Evolutionary conservation across 1,140 invertebrate genomes (phyloP).

Genomic region (Sarcophaga peregrina): DNA sequence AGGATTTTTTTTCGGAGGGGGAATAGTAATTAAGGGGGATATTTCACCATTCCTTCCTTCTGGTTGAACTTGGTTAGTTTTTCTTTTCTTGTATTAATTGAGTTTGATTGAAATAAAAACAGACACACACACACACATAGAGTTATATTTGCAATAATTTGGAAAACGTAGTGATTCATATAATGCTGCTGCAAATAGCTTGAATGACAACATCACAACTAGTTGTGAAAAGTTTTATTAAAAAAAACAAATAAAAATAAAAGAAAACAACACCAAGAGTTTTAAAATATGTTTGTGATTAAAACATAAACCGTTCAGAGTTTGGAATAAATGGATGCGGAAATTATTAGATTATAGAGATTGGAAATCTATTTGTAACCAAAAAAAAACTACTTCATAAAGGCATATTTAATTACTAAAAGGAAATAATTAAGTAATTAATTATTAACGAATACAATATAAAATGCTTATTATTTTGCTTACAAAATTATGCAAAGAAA

Average conservation of each 20-base stretch:
- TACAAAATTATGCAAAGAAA: too few species aligned
- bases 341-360: neutral
- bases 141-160: slow-evolving; percentile 9
- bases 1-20: neutral
- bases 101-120: neutral
- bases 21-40: neutral
- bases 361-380: too few species aligned
- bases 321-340: neutral
- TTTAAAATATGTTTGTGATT: neutral
- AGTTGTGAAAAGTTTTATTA: too few species aligned
- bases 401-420: too few species aligned
- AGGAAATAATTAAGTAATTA: too few species aligned
- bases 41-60: slow-evolving; percentile 13
- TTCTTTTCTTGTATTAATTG: neutral
- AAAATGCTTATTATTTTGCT: too few species aligned
- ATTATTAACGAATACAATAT: too few species aligned
- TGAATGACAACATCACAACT: too few species aligned
- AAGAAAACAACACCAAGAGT: neutral
- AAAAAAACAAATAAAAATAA: too few species aligned
- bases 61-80: neutral
- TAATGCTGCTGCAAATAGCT: too few species aligned
- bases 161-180: neutral
- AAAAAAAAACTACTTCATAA: too few species aligned
- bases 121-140: neutral
- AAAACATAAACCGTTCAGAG: neutral